Base-by-base conservation (phyloP, 2,888 invertebrate genomes). In the Caenorhabditis plicata region DNA sequence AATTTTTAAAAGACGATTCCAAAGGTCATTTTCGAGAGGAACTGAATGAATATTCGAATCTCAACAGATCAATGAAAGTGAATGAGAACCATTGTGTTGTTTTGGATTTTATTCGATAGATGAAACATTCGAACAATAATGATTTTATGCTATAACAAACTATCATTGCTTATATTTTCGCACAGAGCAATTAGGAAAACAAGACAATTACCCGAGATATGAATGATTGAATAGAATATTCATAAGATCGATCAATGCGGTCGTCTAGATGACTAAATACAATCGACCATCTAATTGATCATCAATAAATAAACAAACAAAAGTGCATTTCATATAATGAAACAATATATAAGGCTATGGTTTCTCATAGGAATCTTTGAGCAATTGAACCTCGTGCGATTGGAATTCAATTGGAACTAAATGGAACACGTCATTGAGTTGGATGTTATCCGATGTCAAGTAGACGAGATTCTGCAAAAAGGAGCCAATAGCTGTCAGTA, bases 401-500 rank as follows among this genome's bases (percentile, higher is more conserved):
- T 46, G 46, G 17, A 48, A 57, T 40, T 63, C 57, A 27, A 46
- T 45, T 1, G 53, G 56, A 1, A 68, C 65, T 9, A 71, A 38
- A 23, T 71, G 71, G 1, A 77, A 52, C n/a, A 75, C 66, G 31
- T 77, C 74, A 48, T 71, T 71, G 17, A 77, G 55, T 36, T 69
- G 71, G 25, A 74, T 70, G 48, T 74, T 75, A 57, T 77, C 77
- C 9, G 64, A 69, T 4, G 72, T 70, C 3, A 72, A 43, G 40
- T 68, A 69, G 36, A 77, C 75, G 15, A 77, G 70, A 26, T 77
- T 72, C 74, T 75, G 66, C 43, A 74, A 63, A 4, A 45, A 29
- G 64, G 75, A 75, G 57, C 73, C 74, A 33, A 71, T 71, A 4
- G 75, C 74, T 4, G 75, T 71, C 15, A 76, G 41, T 9, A 77